These are phyloP conservation scores for Oligia strigilis DNA, from an alignment of 2,888 invertebrate genomes.

Conservation along the genomic window DNA sequence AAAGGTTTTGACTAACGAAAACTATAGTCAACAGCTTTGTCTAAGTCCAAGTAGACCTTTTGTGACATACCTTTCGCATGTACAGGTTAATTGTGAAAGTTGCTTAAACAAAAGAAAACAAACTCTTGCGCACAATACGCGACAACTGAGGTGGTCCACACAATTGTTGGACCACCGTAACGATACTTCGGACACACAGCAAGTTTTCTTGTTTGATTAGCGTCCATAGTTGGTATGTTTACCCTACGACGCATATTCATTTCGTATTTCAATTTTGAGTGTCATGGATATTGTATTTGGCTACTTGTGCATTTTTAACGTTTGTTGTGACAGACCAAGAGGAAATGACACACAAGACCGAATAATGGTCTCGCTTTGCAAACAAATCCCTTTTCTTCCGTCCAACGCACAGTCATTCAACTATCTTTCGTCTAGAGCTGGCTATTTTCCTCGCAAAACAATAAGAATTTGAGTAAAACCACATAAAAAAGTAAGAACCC, in stretches of 20 bases:
- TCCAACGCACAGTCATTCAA: not conserved
- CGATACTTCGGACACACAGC: conserved; percentile 78
- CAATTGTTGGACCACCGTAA: conserved; percentile 81
- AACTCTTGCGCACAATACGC: conserved; percentile 71
- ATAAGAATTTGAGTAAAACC: conserved; percentile 16
- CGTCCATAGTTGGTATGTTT: conserved; percentile 79
- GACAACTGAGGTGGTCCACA: conserved; percentile 79
- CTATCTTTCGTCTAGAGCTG: not conserved
- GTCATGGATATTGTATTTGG: conserved; percentile 58
- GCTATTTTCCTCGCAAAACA: not conserved
- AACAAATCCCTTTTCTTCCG: conserved; percentile 7
- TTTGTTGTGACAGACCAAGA: conserved; percentile 10
- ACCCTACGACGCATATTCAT: conserved; percentile 72
- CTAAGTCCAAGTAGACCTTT: conserved; percentile 54
- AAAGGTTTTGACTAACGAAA: conserved; percentile 48
- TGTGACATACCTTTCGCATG: conserved; percentile 72
- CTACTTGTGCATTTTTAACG: conserved; percentile 49
- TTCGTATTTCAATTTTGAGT: conserved; percentile 65
- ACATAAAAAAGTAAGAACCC: conserved; percentile 14
- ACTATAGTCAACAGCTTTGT: conserved; percentile 51
- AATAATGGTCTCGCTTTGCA: conserved; percentile 12
- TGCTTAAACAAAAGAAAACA: conserved; percentile 82
- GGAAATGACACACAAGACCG: conserved; percentile 21
- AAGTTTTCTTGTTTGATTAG: conserved; percentile 82
- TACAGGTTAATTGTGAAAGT: conserved; percentile 87